Conservation (phyloP, 2,888 invertebrate species). For the Scaptomyza caliginosa region DNA sequence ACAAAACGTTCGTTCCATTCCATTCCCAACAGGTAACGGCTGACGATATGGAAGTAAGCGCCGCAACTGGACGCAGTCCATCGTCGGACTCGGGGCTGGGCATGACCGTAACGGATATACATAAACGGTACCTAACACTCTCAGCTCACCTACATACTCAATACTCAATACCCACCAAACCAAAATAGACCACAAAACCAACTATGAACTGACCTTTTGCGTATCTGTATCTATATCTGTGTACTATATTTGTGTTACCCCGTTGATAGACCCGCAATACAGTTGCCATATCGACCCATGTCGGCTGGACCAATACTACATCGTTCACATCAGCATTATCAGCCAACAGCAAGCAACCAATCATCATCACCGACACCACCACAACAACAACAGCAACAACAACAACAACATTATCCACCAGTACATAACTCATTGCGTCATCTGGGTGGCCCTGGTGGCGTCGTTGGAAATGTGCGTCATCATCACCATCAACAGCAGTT, state of each 20-base stretch:
- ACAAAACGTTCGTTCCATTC: slow-evolving; percentile 73
- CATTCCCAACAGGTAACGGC: slow-evolving; percentile 83
- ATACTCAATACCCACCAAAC: slow-evolving; percentile 14
- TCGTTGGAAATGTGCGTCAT: slow-evolving; percentile 56
- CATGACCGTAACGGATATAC: slow-evolving; percentile 91
- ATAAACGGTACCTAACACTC: slow-evolving; percentile 86
- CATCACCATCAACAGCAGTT: slow-evolving; percentile 48
- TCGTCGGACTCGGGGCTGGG: slow-evolving; percentile 98
- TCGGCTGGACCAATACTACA: slow-evolving; percentile 84
- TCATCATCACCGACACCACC: slow-evolving; percentile 61
- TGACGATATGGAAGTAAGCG: slow-evolving; percentile 84
- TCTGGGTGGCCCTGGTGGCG: slow-evolving; percentile 77
- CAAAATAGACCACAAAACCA: slow-evolving; percentile 31
- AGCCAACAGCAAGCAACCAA: slow-evolving; percentile 66
- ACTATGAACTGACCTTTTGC: slow-evolving; percentile 49
- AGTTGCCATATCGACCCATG: slow-evolving; percentile 84
- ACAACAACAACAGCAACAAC: slow-evolving; percentile 37
- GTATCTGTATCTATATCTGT: slow-evolving; percentile 34
- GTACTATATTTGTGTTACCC: slow-evolving; percentile 35
- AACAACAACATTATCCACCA: slow-evolving; percentile 50
- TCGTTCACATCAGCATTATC: slow-evolving; percentile 80
- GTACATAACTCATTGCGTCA: slow-evolving; percentile 82
- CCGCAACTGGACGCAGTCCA: slow-evolving; percentile 90
- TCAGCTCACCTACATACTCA: slow-evolving; percentile 13
- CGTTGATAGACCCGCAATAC: slow-evolving; percentile 81